Base-by-base conservation (phyloP, 1,140 invertebrate species). In the Cotesia vestalis region DNA sequence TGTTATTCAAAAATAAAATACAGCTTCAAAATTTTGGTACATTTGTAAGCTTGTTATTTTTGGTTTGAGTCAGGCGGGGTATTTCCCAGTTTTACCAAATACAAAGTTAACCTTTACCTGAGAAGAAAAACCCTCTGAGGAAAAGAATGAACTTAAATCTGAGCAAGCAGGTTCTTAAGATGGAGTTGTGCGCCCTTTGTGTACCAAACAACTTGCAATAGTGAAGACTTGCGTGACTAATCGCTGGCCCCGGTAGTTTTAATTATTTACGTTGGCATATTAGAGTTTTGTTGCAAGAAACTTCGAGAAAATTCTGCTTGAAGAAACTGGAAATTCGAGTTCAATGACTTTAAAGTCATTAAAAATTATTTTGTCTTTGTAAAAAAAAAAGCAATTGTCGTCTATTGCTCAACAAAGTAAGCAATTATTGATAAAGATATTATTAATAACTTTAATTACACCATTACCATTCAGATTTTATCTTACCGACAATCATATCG, bases 191-290 rank as follows among this genome's bases (percentile, higher is more conserved):
- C 14, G 11, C 36, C 55, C 55, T 68, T 68, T 68, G 66, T 67
- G 4, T 64, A 38, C 66, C 46, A 67, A 67, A 67, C 46, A 66
- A 52, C 27, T 55, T 55, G 66, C 27, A 9, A 17, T 46, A 9
- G 8, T 8, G 38, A 59, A 67, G 62, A 72, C 8, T 72, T 53
- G 62, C 52, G 53, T 72, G 70, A 72, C 70, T 66, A 72, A 72
- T 72, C 66, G 17, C 62, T 17, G 35, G 35, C 17, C 66, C 52
- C 38, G 36, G 12, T 38, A 35, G 59, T 72, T 57, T 46, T 72
- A 72, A 72, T 72, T 72, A 72, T 72, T 66, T 35, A 60, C 36
- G 61, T 27, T 62, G 46, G n/a, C 52, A 6, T 14, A 17, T 40
- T 0, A 40, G 1, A 35, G 9, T 11, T 9, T 17, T 35, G 3